phyloP scores from a whole-genome alignment of 2,888 invertebrate genomes.

The Heliconius cydno region DNA sequence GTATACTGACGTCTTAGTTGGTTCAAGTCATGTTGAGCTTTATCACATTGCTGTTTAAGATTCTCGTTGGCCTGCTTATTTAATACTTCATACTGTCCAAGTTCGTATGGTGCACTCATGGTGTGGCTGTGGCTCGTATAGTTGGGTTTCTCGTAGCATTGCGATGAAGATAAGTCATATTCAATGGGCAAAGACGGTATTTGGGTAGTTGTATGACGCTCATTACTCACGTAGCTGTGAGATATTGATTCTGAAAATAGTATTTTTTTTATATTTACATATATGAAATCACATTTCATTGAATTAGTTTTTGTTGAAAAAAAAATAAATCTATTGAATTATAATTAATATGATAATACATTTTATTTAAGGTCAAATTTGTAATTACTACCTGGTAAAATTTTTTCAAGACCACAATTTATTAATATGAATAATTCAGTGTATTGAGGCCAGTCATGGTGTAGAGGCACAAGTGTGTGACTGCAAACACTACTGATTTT shows the following conservation, averaged over 20 bases:
- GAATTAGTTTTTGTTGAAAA: background rate
- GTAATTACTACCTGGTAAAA: background rate
- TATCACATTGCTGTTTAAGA: slow-evolving; percentile 94
- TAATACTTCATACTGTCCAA: slow-evolving; percentile 74
- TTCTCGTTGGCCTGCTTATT: slow-evolving; percentile 85
- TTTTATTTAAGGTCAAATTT: slow-evolving; percentile 7
- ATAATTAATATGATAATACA: background rate
- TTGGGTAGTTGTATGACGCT: slow-evolving; percentile 69
- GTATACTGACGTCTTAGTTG: slow-evolving; percentile 91
- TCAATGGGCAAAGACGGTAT: slow-evolving; percentile 76
- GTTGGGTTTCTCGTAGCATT: slow-evolving; percentile 76
- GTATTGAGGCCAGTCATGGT: too few relatives aligned
- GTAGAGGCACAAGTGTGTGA: too few relatives aligned
- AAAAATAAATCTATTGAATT: background rate
- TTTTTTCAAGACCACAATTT: background rate
- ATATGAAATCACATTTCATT: background rate
- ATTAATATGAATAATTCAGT: background rate
- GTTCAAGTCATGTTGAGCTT: slow-evolving; percentile 91
- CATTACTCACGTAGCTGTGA: slow-evolving; percentile 76
- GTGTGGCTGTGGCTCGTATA: slow-evolving; percentile 70
- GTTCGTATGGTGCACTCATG: slow-evolving; percentile 77
- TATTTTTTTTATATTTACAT: background rate
- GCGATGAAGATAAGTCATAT: slow-evolving; percentile 70
- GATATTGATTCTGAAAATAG: slow-evolving; percentile 76
- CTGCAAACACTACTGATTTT: too few relatives aligned